Conservation (phyloP, 2,888 invertebrate species). For the Dorcus parallelipipedus region DNA sequence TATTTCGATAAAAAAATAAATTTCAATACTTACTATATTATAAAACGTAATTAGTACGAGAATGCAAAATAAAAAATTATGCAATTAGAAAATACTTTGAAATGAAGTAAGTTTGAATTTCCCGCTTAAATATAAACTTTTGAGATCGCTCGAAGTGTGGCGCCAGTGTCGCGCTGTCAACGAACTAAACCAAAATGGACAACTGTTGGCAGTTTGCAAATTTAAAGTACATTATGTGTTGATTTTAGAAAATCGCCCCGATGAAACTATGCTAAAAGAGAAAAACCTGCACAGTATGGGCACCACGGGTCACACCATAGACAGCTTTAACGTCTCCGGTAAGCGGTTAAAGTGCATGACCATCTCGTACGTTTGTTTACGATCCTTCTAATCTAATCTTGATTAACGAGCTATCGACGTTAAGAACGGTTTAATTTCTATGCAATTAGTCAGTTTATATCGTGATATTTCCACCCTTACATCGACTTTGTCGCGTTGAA, state of each 20-base stretch:
- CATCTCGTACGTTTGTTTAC: slow-evolving; percentile 9
- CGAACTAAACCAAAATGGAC: slow-evolving; percentile 15
- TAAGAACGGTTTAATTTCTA: background rate
- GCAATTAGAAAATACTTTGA: too few species aligned
- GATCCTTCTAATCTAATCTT: background rate
- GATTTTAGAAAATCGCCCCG: slow-evolving; percentile 10
- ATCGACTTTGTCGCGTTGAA: background rate
- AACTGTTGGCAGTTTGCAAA: slow-evolving; percentile 2
- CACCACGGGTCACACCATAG: slow-evolving; percentile 41
- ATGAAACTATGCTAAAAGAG: slow-evolving; percentile 34
- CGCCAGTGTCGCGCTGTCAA: background rate
- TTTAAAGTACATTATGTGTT: slow-evolving; percentile 7
- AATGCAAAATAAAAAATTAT: too few species aligned
- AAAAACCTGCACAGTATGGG: slow-evolving; percentile 38
- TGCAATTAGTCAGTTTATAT: background rate
- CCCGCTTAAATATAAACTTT: too few species aligned
- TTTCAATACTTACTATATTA: background rate
- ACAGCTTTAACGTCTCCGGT: slow-evolving; percentile 44
- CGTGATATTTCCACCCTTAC: background rate
- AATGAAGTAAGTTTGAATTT: too few species aligned
- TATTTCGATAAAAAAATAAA: background rate
- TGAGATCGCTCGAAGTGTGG: background rate
- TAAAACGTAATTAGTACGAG: background rate
- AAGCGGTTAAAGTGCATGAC: slow-evolving; percentile 6
- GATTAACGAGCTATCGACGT: background rate